Evolutionary conservation across 2,113 vertebrate species (phyloP).

Genomic region (Crotalus tigris): DNA sequence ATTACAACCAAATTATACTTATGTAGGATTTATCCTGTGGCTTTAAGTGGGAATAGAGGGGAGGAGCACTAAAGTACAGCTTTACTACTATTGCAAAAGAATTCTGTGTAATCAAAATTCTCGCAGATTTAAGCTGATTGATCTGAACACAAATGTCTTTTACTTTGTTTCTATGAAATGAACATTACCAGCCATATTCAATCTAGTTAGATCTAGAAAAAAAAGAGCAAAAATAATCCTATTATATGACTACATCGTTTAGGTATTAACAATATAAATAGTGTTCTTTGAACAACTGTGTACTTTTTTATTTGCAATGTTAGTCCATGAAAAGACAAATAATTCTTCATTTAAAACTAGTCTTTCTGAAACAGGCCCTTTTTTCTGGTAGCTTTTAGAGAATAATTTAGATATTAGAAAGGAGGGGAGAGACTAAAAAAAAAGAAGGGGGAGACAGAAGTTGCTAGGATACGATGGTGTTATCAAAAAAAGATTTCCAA

Average conservation of each 20-base stretch:
- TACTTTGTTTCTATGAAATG: background rate
- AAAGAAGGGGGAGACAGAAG: background rate
- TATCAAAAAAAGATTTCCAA: conserved; percentile 60
- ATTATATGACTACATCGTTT: background rate
- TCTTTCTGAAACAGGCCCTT: conserved; percentile 40
- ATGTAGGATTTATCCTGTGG: background rate
- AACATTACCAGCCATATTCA: background rate
- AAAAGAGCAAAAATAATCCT: background rate
- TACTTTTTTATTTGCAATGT: background rate
- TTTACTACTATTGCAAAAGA: background rate
- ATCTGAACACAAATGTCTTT: background rate
- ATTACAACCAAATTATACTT: background rate
- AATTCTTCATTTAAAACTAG: conserved; percentile 41
- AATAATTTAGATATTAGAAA: conserved; percentile 55
- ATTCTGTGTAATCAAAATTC: background rate
- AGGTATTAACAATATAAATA: conserved; percentile 13
- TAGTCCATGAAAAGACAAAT: background rate
- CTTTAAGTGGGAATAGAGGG: background rate
- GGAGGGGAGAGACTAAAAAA: background rate
- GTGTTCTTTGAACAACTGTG: conserved; percentile 1
- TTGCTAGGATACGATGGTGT: conserved; percentile 68
- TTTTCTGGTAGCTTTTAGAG: conserved; percentile 32
- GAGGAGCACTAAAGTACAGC: background rate
- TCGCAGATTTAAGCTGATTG: background rate
- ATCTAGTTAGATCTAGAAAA: background rate